Base-by-base conservation (phyloP, 2,113 vertebrate species). In the Zapornia atra region DNA sequence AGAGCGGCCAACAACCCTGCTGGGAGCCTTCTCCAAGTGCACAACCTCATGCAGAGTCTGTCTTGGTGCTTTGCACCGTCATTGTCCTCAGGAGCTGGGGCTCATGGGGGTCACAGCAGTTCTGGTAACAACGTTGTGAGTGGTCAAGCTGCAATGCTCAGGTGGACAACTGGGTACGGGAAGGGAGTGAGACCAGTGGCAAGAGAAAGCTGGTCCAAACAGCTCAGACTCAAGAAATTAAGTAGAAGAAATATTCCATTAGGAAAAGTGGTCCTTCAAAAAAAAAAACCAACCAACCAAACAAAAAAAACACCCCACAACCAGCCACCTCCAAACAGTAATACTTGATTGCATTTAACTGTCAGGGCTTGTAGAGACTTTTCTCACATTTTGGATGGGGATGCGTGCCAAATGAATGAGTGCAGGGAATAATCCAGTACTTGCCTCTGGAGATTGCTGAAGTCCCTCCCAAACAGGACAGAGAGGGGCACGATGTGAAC, bases 1-100 rank as follows among this genome's bases (percentile, higher is more conserved):
- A 42, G 6, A 66, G 18, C 0, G 0, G 9, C 36, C 1, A 3
- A 51, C 8, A 56, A 1, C 22, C 56, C 20, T 57, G 6, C 33
- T 12, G 24, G 25, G 31, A 60, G 71, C 8, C 17, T 21, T 4
- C 4, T 40, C 22, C 48, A 53, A 48, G 31, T 48, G 3, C 17
- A 10, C 1, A 2, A 15, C 18, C n/a, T 36, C 3, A 4, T 15
- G 15, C 3, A n/a, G 5, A 15, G 4, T 6, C 15, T 71, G 11
- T 14, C 71, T 42, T 33, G 6, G 42, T 54, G 16, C 29, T 33
- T 10, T 25, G 8, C 36, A 22, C 16, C 2, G 1, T 0, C 11
- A 12, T 42, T 1, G 1, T 17, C 54, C 28, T 1, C 16, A 33
- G 17, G 10, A 72, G 6, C 8, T 20, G 25, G 6, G 59, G 14